phyloP scores from a whole-genome alignment of 2,113 vertebrate genomes.

The Peucedramus taeniatus region DNA sequence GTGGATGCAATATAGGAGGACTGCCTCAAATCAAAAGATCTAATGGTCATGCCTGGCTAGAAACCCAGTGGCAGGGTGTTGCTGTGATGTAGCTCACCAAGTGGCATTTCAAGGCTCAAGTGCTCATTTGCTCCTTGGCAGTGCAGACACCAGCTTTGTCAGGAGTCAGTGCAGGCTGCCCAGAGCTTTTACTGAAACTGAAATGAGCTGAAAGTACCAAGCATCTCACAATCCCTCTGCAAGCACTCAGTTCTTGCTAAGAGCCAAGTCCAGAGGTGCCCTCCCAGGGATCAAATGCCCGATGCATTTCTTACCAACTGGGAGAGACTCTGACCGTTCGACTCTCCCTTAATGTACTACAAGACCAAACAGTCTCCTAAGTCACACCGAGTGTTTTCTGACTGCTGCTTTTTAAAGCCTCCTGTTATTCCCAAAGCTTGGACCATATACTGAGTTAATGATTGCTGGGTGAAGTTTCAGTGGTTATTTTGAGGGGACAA shows the following conservation, averaged over 20 bases:
- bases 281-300: neutral
- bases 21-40: neutral
- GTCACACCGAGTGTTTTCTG: neutral
- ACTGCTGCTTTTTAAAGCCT: neutral
- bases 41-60: neutral
- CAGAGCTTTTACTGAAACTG: neutral
- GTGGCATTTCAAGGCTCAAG: accelerated
- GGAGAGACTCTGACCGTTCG: accelerated
- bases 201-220: neutral
- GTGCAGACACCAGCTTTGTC: neutral
- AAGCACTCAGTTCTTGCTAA: neutral
- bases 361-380: neutral
- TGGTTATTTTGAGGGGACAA: slow-evolving; percentile 5
- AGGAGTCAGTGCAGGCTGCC: neutral
- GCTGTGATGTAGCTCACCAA: neutral
- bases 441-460: slow-evolving; percentile 44
- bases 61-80: neutral
- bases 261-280: neutral
- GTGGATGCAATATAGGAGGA: neutral
- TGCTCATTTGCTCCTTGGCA: accelerated
- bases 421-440: neutral
- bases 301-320: accelerated
- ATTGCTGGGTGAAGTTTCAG: slow-evolving; percentile 45
- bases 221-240: accelerated
- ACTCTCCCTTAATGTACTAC: neutral